Evolutionary conservation across 2,797 vertebrate species (phyloP).

Genomic region (Sphenopsis melanotis): DNA sequence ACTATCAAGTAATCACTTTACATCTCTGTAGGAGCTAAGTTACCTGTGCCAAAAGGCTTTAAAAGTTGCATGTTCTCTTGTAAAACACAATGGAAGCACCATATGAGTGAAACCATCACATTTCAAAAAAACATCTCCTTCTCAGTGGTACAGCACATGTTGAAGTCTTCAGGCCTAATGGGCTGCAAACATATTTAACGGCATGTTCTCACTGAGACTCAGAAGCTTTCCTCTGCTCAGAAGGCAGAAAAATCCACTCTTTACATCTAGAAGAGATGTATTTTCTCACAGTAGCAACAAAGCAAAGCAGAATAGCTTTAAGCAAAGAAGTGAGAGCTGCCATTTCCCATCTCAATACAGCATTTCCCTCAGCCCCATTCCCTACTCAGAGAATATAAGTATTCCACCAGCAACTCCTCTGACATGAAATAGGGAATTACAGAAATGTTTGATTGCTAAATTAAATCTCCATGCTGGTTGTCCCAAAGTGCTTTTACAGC

Average conservation of each 20-base stretch:
- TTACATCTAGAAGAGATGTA: neutral
- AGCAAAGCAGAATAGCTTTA: neutral
- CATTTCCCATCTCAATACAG: neutral
- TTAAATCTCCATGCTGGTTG: neutral
- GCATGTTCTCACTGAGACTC: neutral
- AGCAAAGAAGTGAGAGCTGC: neutral
- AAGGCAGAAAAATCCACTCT: neutral
- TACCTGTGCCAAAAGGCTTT: conserved; percentile 42
- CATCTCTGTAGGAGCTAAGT: conserved; percentile 23
- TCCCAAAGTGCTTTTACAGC: neutral
- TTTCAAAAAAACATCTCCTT: neutral
- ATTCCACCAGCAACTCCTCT: neutral
- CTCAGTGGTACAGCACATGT: neutral
- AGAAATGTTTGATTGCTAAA: neutral
- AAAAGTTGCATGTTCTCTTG: conserved; percentile 4
- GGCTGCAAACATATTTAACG: neutral
- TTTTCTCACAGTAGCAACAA: neutral
- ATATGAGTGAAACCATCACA: neutral
- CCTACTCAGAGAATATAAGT: neutral
- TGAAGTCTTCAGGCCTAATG: neutral
- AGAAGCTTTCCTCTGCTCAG: neutral
- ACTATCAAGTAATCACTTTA: conserved; percentile 4
- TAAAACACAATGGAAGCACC: neutral
- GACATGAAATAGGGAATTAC: neutral
- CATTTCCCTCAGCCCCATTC: neutral